Conservation (phyloP, 2,888 invertebrate genomes). For the Selenia dentaria region DNA sequence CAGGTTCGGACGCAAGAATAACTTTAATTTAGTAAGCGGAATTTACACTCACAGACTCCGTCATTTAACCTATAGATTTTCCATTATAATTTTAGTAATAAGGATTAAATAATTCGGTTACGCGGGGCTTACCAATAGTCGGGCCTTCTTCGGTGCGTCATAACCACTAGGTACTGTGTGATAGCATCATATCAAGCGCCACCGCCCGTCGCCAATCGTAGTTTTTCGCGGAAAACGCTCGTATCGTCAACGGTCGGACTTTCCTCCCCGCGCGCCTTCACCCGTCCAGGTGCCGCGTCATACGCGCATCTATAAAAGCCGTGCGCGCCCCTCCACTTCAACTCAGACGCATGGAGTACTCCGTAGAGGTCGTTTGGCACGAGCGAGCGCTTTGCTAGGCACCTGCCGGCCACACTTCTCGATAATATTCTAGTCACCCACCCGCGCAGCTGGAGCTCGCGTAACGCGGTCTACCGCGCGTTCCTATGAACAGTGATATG, state of each 20-base stretch:
- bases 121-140: constrained; percentile 66
- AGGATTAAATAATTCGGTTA: constrained; percentile 38
- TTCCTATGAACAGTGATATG: constrained; percentile 84
- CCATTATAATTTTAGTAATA: neutral
- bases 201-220: constrained; percentile 60
- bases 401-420: constrained; percentile 83
- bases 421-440: constrained; percentile 82
- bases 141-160: constrained; percentile 70
- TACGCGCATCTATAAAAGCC: constrained; percentile 74
- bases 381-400: constrained; percentile 86
- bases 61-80: constrained; percentile 4
- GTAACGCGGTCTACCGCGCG: constrained; percentile 79
- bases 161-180: constrained; percentile 52
- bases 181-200: constrained; percentile 51
- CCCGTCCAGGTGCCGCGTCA: constrained; percentile 67
- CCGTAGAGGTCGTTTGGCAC: constrained; percentile 86
- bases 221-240: constrained; percentile 81
- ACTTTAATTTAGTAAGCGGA: constrained; percentile 14
- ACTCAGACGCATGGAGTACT: constrained; percentile 86
- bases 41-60: constrained; percentile 56
- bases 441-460: constrained; percentile 79
- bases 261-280: constrained; percentile 39
- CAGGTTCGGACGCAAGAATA: constrained; percentile 36
- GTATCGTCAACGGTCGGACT: constrained; percentile 58
- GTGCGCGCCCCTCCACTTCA: constrained; percentile 76